These are phyloP conservation scores for Nerophis lumbriciformis DNA, from an alignment of 2,113 vertebrate species.

Conservation along the genomic window DNA sequence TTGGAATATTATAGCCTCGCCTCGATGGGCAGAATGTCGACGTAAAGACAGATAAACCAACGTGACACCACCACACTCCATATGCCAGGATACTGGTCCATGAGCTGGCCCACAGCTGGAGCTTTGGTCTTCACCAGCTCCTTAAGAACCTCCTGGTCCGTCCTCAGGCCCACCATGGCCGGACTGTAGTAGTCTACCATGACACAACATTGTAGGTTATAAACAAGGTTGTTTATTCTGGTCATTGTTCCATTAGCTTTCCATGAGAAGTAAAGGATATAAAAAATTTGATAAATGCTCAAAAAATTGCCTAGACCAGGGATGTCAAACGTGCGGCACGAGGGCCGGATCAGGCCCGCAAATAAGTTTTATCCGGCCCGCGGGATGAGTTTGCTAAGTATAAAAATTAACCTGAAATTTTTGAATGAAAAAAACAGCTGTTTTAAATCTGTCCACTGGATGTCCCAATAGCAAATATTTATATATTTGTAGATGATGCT, in stretches of 20 bases:
- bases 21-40: conserved; percentile 92
- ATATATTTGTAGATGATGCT: too few relatives aligned
- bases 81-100: conserved; percentile 80
- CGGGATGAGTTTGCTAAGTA: too few relatives aligned
- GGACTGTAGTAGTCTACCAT: conserved; percentile 84
- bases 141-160: conserved; percentile 88
- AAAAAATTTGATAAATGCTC: too few relatives aligned
- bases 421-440: too few relatives aligned
- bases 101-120: conserved; percentile 81
- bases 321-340: too few relatives aligned
- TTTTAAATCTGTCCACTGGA: too few relatives aligned
- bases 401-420: too few relatives aligned
- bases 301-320: too few relatives aligned
- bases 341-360: too few relatives aligned
- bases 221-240: neutral
- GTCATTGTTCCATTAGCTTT: neutral
- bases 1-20: conserved; percentile 48
- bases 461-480: too few relatives aligned
- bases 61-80: conserved; percentile 90
- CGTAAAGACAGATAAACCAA: conserved; percentile 95
- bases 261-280: neutral
- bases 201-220: neutral
- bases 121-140: conserved; percentile 86
- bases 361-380: too few relatives aligned
- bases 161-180: conserved; percentile 87